Percentiles rank a stretch among this genome's conserved stretches.
These are phyloP conservation scores for Automeris io DNA, from an alignment of 2,888 invertebrate genomes.

Conservation along the genomic window DNA sequence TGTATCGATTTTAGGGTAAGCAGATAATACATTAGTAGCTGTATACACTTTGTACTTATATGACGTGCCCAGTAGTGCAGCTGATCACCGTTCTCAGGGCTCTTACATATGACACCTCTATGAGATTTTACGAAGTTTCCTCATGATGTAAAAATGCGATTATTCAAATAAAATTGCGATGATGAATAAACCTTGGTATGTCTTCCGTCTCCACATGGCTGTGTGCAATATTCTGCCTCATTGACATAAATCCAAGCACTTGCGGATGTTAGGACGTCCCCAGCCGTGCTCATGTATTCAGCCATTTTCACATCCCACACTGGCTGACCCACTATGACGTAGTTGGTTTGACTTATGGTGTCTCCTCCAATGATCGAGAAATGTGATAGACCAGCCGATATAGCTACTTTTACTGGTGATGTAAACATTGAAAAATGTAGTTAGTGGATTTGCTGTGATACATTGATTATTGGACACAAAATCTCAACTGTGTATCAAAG, in stretches of 20 bases:
- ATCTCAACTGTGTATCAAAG: no score
- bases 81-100: no score
- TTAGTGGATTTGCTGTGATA: no score
- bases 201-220: constrained; percentile 68
- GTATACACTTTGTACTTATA: no score
- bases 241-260: constrained; percentile 79
- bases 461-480: no score
- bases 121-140: no score
- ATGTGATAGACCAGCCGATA: constrained; percentile 76
- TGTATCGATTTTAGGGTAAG: no score
- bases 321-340: constrained; percentile 78
- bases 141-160: no score
- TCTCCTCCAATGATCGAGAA: constrained; percentile 77
- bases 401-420: constrained; percentile 77
- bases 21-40: no score
- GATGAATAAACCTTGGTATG: constrained; percentile 57
- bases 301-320: constrained; percentile 76
- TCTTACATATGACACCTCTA: no score
- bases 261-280: constrained; percentile 78
- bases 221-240: constrained; percentile 76
- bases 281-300: constrained; percentile 68
- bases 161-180: neutral
- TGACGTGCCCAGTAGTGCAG: no score
- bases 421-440: constrained; percentile 8
- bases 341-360: constrained; percentile 66